Base-by-base conservation (phyloP, 2,113 vertebrate genomes). In the Tenrec ecaudatus region DNA sequence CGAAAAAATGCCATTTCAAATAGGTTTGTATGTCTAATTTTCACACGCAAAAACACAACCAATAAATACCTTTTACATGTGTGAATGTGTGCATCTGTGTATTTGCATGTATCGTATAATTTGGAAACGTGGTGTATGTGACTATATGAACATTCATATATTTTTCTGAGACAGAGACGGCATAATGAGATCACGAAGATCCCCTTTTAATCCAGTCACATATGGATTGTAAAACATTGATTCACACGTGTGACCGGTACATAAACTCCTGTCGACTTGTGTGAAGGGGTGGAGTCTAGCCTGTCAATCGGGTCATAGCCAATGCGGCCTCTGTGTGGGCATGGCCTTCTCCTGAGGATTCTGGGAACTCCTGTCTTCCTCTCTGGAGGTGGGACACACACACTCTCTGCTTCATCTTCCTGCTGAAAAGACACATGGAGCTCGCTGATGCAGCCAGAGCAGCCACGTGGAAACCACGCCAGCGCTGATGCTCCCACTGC, bases 151-250 rank as follows among this genome's bases (percentile, higher is more conserved):
- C 16, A 71, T 89, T 60, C 58, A 36, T 33, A 40, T 4, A 38
- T 27, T 77, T 79, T 81, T 71, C 66, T 91, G 40, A 84, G 6
- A 78, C 53, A 87, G 40, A 64, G 11, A 77, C 5, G 20, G 19
- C 27, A 60, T n/a, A 14, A 47, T 40, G 53, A 69, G 7, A 22
- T 40, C 69, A 25, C 57, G n/a, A 75, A 71, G 94, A 89, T 2
- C 77, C n/a, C 29, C 47, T 89, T 90, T 81, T 69, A 85, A 38
- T n/a, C 73, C 38, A 85, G 31, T 85, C 91, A 81, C 12, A 22
- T 27, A 17, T 22, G 10, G n/a, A 64, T 2, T 88, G 23, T 57
- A 80, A 93, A 94, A 57, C 60, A 81, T 2, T 62, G 68, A 82
- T 23, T 87, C 40, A 31, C 58, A 81, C 25, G 53, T 53, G 43